Conservation (phyloP, 2,797 vertebrate genomes). For the Smutsia gigantea region DNA sequence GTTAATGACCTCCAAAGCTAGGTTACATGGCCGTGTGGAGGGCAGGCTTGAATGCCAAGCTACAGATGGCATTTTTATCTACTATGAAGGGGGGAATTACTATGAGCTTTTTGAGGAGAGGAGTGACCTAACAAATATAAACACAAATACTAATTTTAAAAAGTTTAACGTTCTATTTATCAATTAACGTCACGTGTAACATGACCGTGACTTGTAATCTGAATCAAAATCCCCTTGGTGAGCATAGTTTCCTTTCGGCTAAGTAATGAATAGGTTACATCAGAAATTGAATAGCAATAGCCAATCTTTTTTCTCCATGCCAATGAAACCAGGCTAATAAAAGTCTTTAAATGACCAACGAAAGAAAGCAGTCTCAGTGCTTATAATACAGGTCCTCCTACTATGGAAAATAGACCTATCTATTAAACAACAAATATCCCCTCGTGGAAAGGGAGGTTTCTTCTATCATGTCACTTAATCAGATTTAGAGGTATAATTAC, state of each 20-base stretch:
- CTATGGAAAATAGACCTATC: slow-evolving; percentile 51
- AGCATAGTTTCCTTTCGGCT: neutral
- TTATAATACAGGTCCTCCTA: slow-evolving; percentile 61
- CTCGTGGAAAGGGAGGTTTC: slow-evolving; percentile 46
- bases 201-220: neutral
- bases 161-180: neutral
- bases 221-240: slow-evolving; percentile 14
- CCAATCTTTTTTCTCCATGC: slow-evolving; percentile 32
- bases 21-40: rapidly evolving
- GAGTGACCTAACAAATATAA: neutral
- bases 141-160: neutral
- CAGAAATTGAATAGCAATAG: slow-evolving; percentile 67
- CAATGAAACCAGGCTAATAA: slow-evolving; percentile 60
- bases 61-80: neutral
- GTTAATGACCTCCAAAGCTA: rapidly evolving
- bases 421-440: slow-evolving; percentile 69
- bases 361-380: slow-evolving; percentile 54
- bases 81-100: neutral
- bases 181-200: neutral
- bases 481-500: slow-evolving; percentile 70
- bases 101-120: neutral
- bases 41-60: neutral
- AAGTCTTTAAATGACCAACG: slow-evolving; percentile 69
- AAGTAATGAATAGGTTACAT: slow-evolving; percentile 59
- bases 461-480: slow-evolving; percentile 69